Evolutionary conservation across 2,113 vertebrate species (phyloP), one percentile per base, ranked within the genome.

Genomic region (Poecilia latipinna): DNA sequence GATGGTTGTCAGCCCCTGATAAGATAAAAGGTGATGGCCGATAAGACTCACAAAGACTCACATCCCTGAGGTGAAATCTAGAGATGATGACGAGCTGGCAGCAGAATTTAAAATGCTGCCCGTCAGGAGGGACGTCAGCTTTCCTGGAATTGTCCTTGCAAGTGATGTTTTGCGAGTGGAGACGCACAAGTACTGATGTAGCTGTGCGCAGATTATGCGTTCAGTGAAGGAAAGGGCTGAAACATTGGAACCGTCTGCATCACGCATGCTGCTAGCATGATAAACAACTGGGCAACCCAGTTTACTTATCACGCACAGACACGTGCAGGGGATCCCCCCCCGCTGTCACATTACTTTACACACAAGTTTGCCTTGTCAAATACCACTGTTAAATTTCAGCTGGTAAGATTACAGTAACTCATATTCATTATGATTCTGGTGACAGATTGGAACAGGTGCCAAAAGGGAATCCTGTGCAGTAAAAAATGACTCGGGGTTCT

Each of bases 121-220:
- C 1, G 44, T 48, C 75, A 11, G 44, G 31, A 22, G 72, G 79
- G 65, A 85, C 76, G 78, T 77, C 51, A 74, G 1, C n/a, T 78
- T 79, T 78, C 13, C 13, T 66, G 72, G 12, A 75, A 84, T 4
- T 51, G 54, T 26, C 70, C 75, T 29, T 75, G 65, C 39, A 69
- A 77, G 33, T 66, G 72, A 65, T 78, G 60, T 62, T 48, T 31
- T 51, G 28, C 33, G 42, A 28, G 17, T 12, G 12, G 70, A 63
- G 13, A 44, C 32, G 19, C 44, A 48, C n/a, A n/a, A n/a, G n/a
- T n/a, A n/a, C 35, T 4, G 4, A 42, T 65, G 5, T 70, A 51
- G 22, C 17, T 29, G 32, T n/a, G 17, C 42, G 10, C n/a, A 63
- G 12, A 0, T 75, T 24, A 31, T 26, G 12, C 39, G 62, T 19